These are phyloP conservation scores for Phoxinus dragarum DNA, from an alignment of 2,797 vertebrate genomes.

Conservation along the genomic window DNA sequence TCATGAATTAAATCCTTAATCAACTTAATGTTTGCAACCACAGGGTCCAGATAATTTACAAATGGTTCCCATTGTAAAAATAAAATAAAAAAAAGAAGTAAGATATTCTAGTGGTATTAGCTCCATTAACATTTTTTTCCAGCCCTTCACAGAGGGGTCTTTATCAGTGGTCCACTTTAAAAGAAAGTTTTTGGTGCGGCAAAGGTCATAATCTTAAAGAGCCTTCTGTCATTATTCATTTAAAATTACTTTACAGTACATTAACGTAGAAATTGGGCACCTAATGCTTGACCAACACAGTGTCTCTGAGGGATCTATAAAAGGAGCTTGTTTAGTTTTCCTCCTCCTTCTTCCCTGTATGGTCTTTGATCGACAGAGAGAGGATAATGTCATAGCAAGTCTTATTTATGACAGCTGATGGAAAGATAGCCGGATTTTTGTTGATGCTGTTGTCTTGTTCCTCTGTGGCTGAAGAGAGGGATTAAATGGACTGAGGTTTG, in stretches of 20 bases:
- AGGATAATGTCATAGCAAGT: constrained; percentile 39
- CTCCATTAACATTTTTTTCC: constrained; percentile 11
- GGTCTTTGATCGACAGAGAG: constrained; percentile 23
- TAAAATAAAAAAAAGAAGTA: not conserved
- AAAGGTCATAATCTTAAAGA: not conserved
- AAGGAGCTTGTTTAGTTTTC: constrained; percentile 13
- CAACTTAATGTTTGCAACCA: constrained; percentile 21
- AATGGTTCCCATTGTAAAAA: constrained; percentile 24
- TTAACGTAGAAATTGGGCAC: not conserved
- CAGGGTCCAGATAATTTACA: constrained; percentile 3
- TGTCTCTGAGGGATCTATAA: not conserved
- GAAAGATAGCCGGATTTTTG: constrained; percentile 23
- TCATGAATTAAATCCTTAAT: not conserved
- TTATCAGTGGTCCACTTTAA: constrained; percentile 45
- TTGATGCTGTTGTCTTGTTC: constrained; percentile 42
- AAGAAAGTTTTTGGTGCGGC: not conserved
- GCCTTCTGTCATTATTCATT: not conserved
- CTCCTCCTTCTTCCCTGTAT: constrained; percentile 3
- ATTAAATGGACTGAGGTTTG: constrained; percentile 46
- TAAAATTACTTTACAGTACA: not conserved
- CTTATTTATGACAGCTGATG: constrained; percentile 42
- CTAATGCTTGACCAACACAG: not conserved
- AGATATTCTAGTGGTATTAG: constrained; percentile 24
- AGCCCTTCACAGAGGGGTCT: constrained; percentile 20
- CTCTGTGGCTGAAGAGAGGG: constrained; percentile 25